A percentile compares a stretch with the other conserved stretches of the same genome.
phyloP scores from a whole-genome alignment of 2,797 vertebrate species.

The Neostethus bicornis region DNA sequence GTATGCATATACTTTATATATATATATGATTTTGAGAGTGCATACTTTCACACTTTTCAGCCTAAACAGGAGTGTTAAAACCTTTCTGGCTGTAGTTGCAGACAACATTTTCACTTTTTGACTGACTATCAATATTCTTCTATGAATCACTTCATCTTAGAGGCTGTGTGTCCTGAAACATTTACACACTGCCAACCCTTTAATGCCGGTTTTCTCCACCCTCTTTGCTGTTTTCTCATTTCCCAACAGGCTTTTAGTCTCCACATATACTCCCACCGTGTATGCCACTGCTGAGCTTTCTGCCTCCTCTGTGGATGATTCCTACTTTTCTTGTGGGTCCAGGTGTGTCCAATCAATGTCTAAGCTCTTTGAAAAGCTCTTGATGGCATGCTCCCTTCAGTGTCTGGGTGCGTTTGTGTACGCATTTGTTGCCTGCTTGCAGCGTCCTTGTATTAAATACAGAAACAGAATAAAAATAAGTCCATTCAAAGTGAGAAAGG shows the following conservation, averaged over 20 bases:
- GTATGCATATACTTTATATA: slow-evolving; percentile 9
- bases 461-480: slow-evolving; percentile 48
- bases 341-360: slow-evolving; percentile 70
- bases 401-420: slow-evolving; percentile 9
- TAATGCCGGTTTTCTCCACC: slow-evolving; percentile 24
- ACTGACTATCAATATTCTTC: slow-evolving; percentile 20
- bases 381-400: slow-evolving; percentile 25
- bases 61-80: slow-evolving; percentile 71
- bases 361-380: slow-evolving; percentile 62
- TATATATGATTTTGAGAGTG: slow-evolving; percentile 38
- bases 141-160: slow-evolving; percentile 37
- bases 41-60: slow-evolving; percentile 56
- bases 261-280: slow-evolving; percentile 7
- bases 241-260: slow-evolving; percentile 41
- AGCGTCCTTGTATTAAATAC: slow-evolving; percentile 46
- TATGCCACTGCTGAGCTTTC: slow-evolving; percentile 1
- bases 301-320: slow-evolving; percentile 29
- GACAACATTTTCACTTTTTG: slow-evolving; percentile 54
- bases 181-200: slow-evolving; percentile 55
- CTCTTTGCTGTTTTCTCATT: slow-evolving; percentile 37
- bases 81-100: slow-evolving; percentile 44
- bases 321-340: slow-evolving; percentile 46
- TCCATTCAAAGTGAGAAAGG: slow-evolving; percentile 31
- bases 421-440: slow-evolving; percentile 35
- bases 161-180: slow-evolving; percentile 59